These are phyloP conservation scores for Phocoena sinus DNA, from an alignment of 2,113 vertebrate genomes.

Conservation along the genomic window DNA sequence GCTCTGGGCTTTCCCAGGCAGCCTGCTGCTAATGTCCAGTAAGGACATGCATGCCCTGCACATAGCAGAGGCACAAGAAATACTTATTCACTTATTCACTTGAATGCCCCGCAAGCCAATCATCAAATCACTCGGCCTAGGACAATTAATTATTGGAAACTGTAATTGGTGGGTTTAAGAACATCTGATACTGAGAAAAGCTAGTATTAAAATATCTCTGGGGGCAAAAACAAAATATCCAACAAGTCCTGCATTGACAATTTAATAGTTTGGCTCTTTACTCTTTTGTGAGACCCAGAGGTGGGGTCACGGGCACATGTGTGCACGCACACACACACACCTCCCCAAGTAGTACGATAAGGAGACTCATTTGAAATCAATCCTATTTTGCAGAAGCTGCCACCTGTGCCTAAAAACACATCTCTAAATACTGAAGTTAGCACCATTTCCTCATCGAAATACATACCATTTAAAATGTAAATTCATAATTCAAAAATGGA, in stretches of 20 bases:
- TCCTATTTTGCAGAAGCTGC: neutral
- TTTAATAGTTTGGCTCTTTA: neutral
- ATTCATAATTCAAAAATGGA: neutral
- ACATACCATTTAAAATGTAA: neutral
- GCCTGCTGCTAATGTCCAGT: neutral
- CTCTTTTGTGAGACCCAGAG: neutral
- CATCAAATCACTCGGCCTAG: neutral
- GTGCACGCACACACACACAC: neutral
- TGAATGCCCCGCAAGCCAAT: neutral
- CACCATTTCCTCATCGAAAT: neutral
- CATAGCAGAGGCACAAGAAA: neutral
- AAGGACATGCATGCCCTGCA: neutral
- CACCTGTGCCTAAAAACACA: neutral
- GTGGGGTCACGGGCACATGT: neutral
- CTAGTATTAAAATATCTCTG: neutral
- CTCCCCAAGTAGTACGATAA: neutral
- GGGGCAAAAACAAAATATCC: neutral
- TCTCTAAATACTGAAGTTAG: neutral
- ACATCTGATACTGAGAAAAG: neutral
- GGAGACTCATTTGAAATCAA: neutral
- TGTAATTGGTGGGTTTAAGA: neutral
- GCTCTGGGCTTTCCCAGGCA: neutral
- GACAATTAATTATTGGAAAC: neutral
- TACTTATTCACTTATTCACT: too few species aligned
- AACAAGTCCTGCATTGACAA: neutral